A percentile compares a stretch with the other conserved stretches of the same genome.
Conservation (phyloP, 2,888 invertebrate genomes). For the Cryptocheilus praepositus region DNA sequence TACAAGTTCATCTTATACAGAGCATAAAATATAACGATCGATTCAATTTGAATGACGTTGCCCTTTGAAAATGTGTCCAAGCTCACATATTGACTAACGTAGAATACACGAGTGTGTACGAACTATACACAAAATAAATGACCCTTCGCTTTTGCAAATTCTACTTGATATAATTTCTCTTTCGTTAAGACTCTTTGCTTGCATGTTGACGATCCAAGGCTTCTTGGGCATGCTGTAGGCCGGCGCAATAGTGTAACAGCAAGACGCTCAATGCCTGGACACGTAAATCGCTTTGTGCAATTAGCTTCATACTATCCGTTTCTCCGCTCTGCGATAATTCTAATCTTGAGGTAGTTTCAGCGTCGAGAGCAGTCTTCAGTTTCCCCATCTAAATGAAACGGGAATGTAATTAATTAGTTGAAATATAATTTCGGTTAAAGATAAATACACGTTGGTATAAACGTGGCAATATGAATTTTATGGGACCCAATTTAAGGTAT, state of each 20-base stretch:
- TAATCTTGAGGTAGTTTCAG: conserved; percentile 79
- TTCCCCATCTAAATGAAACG: conserved; percentile 80
- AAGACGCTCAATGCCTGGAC: conserved; percentile 94
- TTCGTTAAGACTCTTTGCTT: neutral
- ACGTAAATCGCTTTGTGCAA: conserved; percentile 85
- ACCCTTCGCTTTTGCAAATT: neutral
- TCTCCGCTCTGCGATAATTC: conserved; percentile 66
- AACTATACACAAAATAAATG: conserved; percentile 1
- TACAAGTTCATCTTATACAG: conserved; percentile 3
- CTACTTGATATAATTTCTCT: neutral
- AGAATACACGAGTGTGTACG: conserved; percentile 22
- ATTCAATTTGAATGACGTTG: neutral
- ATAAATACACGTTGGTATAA: too few species aligned
- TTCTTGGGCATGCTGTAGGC: conserved; percentile 88
- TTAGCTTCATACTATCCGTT: conserved; percentile 64
- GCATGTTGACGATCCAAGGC: conserved; percentile 46
- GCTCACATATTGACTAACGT: conserved; percentile 45
- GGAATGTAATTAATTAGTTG: neutral
- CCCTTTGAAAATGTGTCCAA: neutral
- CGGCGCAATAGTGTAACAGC: conserved; percentile 96
- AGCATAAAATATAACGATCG: conserved; percentile 7
- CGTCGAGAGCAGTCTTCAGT: conserved; percentile 85
- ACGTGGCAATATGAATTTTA: too few species aligned
- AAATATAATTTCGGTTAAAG: neutral
- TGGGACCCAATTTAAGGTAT: neutral